phyloP scores from a whole-genome alignment of 2,888 invertebrate species.

The Fissipunctia ypsillon region DNA sequence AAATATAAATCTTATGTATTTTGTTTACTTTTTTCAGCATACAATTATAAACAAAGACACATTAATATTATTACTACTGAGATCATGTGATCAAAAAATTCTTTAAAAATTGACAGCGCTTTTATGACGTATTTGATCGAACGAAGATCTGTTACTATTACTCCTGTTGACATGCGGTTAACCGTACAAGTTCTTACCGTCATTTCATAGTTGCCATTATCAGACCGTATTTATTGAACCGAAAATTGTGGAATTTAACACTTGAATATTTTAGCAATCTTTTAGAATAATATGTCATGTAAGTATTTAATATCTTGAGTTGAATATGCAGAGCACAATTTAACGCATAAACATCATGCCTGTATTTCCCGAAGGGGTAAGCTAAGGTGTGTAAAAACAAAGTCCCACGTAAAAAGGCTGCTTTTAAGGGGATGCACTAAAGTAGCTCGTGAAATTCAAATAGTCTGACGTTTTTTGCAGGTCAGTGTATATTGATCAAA shows the following conservation, averaged over 20 bases:
- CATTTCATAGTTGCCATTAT: background rate
- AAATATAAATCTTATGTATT: no score
- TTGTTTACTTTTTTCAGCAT: no score
- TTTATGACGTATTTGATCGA: background rate
- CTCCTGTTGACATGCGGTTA: background rate
- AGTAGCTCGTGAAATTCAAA: no score
- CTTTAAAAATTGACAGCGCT: no score
- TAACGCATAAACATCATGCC: background rate
- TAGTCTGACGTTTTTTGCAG: no score
- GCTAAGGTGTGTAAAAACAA: background rate
- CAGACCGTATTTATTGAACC: constrained; percentile 23
- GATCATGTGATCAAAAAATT: no score
- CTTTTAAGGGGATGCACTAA: no score
- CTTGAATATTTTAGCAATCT: background rate
- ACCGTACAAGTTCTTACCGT: background rate
- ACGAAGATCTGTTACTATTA: background rate
- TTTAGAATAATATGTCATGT: background rate
- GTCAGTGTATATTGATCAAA: no score
- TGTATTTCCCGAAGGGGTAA: background rate
- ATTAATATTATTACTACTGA: no score
- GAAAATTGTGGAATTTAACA: background rate
- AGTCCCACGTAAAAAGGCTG: background rate
- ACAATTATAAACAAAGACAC: no score
- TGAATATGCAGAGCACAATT: constrained; percentile 27
- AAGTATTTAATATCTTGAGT: background rate